These are phyloP conservation scores for Hippoglossus hippoglossus DNA, from an alignment of 2,797 vertebrate species.

Conservation along the genomic window DNA sequence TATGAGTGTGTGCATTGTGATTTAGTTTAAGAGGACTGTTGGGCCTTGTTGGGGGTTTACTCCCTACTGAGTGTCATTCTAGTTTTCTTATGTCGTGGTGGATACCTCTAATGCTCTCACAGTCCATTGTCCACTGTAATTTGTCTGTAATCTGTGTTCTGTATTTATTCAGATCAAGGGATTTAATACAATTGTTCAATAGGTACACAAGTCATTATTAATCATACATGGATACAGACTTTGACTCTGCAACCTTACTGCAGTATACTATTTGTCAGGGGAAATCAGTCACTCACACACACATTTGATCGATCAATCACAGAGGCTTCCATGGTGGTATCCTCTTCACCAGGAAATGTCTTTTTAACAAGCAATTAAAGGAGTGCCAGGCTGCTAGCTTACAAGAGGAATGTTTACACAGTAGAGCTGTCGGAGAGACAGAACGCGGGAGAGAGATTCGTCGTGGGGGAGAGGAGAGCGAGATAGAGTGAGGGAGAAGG, in stretches of 20 bases:
- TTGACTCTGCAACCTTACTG: background rate
- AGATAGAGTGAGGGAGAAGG: constrained; percentile 19
- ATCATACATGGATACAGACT: constrained; percentile 1
- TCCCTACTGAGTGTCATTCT: no score
- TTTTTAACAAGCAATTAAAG: constrained; percentile 83
- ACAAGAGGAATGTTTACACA: constrained; percentile 79
- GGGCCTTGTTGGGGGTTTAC: no score
- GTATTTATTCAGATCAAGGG: background rate
- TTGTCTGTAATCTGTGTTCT: background rate
- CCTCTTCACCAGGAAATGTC: constrained; percentile 78
- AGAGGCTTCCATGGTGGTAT: constrained; percentile 66
- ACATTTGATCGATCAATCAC: constrained; percentile 14
- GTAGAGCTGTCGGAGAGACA: constrained; percentile 50
- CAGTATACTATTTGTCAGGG: background rate
- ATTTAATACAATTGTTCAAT: background rate
- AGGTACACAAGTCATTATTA: background rate
- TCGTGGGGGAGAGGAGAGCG: constrained; percentile 41
- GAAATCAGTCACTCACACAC: background rate
- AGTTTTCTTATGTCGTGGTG: no score
- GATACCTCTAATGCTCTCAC: no score
- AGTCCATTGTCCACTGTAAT: background rate
- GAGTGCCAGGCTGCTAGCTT: constrained; percentile 68
- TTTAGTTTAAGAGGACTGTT: no score
- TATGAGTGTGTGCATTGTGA: no score
- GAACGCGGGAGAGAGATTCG: constrained; percentile 49